Conservation (phyloP, 2,113 vertebrate species). For the Poicephalus gulielmi region DNA sequence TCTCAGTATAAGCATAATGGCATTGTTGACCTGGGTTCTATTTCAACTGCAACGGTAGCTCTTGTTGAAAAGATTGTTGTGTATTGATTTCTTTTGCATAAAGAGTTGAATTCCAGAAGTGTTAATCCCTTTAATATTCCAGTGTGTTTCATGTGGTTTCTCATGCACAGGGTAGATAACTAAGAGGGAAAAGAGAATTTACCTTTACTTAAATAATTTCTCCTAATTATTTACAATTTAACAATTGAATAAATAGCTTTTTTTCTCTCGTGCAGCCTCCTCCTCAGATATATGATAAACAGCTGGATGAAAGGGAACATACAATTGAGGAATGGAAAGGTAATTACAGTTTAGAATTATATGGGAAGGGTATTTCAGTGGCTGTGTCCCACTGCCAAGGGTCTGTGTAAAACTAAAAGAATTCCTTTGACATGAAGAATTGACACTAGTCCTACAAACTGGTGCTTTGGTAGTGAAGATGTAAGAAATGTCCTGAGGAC, state of each 20-base stretch:
- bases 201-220: background rate
- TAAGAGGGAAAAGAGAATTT: background rate
- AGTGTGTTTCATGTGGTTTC: background rate
- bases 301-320: constrained; percentile 98
- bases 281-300: constrained; percentile 98
- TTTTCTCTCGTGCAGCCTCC: constrained; percentile 84
- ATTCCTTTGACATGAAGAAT: background rate
- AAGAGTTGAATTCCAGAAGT: background rate
- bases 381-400: background rate
- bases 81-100: background rate
- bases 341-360: constrained; percentile 44
- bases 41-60: background rate
- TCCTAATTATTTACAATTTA: background rate
- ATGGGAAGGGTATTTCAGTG: background rate
- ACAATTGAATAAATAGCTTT: background rate
- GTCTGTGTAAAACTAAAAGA: background rate
- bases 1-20: background rate
- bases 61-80: background rate
- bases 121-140: background rate
- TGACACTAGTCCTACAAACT: background rate
- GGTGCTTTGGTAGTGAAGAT: background rate
- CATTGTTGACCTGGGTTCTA: background rate
- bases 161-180: background rate
- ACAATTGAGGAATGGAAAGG: constrained; percentile 99
- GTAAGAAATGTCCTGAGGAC: background rate